Evolutionary conservation across 2,797 vertebrate species (phyloP).

Genomic region (Calcarius lapponicus): DNA sequence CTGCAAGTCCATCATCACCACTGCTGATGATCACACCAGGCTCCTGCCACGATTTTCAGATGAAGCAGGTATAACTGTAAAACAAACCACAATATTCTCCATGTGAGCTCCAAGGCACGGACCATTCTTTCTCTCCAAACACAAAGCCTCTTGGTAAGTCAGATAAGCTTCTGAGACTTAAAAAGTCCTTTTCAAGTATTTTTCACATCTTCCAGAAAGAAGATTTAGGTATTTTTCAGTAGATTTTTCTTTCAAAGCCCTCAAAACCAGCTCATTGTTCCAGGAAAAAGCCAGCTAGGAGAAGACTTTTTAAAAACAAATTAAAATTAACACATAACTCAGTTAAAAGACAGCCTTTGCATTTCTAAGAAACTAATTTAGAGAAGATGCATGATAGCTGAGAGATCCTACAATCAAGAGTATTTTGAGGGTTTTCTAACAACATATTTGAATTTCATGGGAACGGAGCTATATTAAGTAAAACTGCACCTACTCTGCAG

Average conservation of each 20-base stretch:
- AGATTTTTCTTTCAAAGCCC: neutral
- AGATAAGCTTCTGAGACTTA: neutral
- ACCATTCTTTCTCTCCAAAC: neutral
- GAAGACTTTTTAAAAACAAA: neutral
- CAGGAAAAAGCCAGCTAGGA: neutral
- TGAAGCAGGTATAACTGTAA: neutral
- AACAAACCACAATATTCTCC: neutral
- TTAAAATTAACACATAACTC: neutral
- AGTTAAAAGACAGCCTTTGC: neutral
- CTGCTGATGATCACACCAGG: neutral
- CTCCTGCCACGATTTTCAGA: neutral
- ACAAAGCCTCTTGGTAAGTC: neutral
- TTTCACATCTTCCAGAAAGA: neutral
- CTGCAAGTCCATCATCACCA: neutral
- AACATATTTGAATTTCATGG: neutral
- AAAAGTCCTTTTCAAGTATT: neutral
- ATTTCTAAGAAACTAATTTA: neutral
- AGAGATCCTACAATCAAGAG: neutral
- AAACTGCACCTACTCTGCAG: neutral
- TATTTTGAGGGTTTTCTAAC: neutral
- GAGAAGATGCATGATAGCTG: neutral
- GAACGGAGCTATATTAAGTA: neutral
- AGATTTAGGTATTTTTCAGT: neutral
- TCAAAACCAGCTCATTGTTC: neutral
- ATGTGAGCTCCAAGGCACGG: neutral